Conservation (phyloP, 1,140 invertebrate species). For the Hycleus phaleratus region DNA sequence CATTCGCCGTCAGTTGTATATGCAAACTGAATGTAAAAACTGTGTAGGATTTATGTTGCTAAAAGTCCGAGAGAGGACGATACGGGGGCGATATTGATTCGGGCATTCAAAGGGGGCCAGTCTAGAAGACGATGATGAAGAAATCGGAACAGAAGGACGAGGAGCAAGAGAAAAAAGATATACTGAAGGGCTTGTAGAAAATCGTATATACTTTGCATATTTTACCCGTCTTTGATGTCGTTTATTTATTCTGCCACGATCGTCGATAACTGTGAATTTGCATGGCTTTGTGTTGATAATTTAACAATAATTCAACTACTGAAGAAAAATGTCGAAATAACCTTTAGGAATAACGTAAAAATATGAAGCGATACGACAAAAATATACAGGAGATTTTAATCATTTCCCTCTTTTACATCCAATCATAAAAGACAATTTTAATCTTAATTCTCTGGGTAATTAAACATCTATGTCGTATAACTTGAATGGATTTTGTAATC, state of each 20-base stretch:
- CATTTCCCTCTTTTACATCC: neutral
- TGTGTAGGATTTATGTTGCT: slow-evolving; percentile 12
- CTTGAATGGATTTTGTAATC: slow-evolving; percentile 26
- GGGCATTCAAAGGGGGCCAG: no score
- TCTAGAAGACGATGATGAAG: no score
- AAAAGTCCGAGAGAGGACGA: slow-evolving; percentile 5
- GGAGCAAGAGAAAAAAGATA: slow-evolving; percentile 9
- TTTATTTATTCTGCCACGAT: slow-evolving; percentile 9
- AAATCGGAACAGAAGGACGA: no score
- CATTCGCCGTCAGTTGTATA: no score
- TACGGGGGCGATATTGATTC: slow-evolving; percentile 18
- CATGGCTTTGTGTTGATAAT: slow-evolving; percentile 20
- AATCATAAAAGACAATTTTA: slow-evolving; percentile 11
- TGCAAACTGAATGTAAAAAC: slow-evolving; percentile 17
- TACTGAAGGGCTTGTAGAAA: slow-evolving; percentile 18
- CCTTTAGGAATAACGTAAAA: slow-evolving; percentile 2
- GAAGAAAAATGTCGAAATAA: neutral
- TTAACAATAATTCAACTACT: slow-evolving; percentile 1
- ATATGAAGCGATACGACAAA: no score
- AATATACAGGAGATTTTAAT: no score
- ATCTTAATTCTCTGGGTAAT: slow-evolving; percentile 26
- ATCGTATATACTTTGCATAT: slow-evolving; percentile 17
- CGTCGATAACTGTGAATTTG: slow-evolving; percentile 19
- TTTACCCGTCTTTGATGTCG: slow-evolving; percentile 13
- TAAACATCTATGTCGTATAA: slow-evolving; percentile 23